A percentile compares a stretch with the other conserved stretches of the same genome.
phyloP scores from a whole-genome alignment of 2,888 invertebrate genomes.

The Sarcophaga variegata region DNA sequence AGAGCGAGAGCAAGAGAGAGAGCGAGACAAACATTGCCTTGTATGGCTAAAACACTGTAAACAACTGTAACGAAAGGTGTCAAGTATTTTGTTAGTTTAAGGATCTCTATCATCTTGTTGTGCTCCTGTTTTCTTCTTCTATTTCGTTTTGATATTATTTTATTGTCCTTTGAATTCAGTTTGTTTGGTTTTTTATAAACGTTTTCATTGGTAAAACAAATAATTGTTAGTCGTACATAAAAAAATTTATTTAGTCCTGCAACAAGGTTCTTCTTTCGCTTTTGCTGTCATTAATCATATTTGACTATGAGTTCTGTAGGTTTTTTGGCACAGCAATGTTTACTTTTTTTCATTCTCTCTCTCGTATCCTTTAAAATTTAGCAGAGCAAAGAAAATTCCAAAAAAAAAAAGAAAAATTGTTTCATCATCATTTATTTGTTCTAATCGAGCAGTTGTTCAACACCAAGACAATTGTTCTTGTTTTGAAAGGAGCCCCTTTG shows the following conservation, averaged over 20 bases:
- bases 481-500: not conserved
- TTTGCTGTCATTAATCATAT: not conserved
- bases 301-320: not conserved
- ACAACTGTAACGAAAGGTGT: constrained; percentile 67
- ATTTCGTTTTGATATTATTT: not conserved
- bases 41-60: not conserved
- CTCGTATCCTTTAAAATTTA: not conserved
- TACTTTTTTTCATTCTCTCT: not conserved
- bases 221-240: too few species aligned
- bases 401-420: not conserved
- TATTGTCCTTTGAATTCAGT: not conserved
- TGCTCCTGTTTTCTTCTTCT: not conserved
- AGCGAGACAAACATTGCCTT: not conserved
- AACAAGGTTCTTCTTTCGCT: not conserved
- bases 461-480: not conserved
- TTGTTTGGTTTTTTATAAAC: not conserved
- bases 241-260: too few species aligned
- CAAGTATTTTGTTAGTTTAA: constrained; percentile 64
- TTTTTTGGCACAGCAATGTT: not conserved
- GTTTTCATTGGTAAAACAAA: not conserved
- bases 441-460: not conserved
- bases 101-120: constrained; percentile 19
- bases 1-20: too few species aligned
- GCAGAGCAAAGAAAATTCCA: too few species aligned
- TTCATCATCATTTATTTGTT: not conserved